A percentile compares a stretch with the other conserved stretches of the same genome.
These are phyloP conservation scores for Pocillopora damicornis DNA, from an alignment of 64 coral and sea anemone genomes.

Conservation along the genomic window DNA sequence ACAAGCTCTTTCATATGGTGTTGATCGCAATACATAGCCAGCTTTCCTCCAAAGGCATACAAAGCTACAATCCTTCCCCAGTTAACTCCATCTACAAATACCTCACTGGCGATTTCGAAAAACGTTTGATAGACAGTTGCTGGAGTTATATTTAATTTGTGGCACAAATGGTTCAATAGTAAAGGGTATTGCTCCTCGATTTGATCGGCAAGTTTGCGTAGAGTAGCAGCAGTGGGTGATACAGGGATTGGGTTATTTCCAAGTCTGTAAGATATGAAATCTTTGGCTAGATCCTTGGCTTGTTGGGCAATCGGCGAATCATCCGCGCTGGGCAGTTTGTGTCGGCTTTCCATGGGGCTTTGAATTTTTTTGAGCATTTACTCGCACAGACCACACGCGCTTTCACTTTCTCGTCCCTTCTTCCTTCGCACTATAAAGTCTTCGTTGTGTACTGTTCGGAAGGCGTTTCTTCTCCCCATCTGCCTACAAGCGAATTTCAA, in stretches of 20 bases:
- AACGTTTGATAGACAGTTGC: slow-evolving; percentile 88
- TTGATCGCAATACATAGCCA: slow-evolving; percentile 87
- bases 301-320: slow-evolving; percentile 50
- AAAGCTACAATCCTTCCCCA: slow-evolving; percentile 98
- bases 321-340: slow-evolving; percentile 46
- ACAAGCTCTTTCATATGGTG: slow-evolving; percentile 91
- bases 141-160: slow-evolving; percentile 81
- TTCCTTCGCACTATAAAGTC: neutral
- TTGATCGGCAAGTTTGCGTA: slow-evolving; percentile 96
- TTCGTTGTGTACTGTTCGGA: neutral
- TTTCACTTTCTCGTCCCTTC: neutral
- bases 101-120: slow-evolving; percentile 90
- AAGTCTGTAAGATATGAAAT: slow-evolving; percentile 93
- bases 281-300: slow-evolving; percentile 76
- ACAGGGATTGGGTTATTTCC: slow-evolving; percentile 68
- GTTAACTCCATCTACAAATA: slow-evolving; percentile 93
- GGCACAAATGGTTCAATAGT: slow-evolving; percentile 85
- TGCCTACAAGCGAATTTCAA: slow-evolving; percentile 6
- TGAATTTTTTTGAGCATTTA: slow-evolving; percentile 46
- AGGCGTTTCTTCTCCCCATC: slow-evolving; percentile 21
- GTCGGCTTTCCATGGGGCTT: slow-evolving; percentile 71
- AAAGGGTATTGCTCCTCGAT: slow-evolving; percentile 87
- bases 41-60: slow-evolving; percentile 93
- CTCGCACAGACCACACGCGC: slow-evolving; percentile 39
- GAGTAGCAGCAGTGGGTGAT: slow-evolving; percentile 75